Base-by-base conservation (phyloP, 1,140 invertebrate species). In the Tetramorium simillimum region DNA sequence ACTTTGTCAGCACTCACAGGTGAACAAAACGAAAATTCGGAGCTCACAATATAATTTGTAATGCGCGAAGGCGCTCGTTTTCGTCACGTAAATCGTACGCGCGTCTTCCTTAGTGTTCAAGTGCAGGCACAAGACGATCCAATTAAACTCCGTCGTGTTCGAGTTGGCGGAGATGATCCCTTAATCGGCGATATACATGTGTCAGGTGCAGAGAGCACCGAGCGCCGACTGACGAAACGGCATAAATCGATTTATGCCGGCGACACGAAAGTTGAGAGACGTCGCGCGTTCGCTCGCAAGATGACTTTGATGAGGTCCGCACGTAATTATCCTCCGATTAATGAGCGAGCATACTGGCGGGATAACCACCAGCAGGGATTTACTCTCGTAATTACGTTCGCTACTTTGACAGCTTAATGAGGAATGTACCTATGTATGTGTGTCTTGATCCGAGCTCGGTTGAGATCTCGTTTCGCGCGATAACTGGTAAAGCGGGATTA, bases 171-270 rank as follows among this genome's bases (percentile, higher is more conserved):
- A 60, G 69, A 84, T 84, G 80, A 84, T 84, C 80, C 53, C 7
- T 84, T 75, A 84, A 84, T 84, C 69, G 80, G 40, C 24, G 80
- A 84, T 72, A 84, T 84, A 62, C 69, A 84, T 75, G 80, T 73
- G 80, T 84, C 80, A 84, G 62, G 28, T 60, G 53, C 69, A 84
- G 67, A 46, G 18, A 60, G 67, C 53, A 46, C 51, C 18, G 53
- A 14, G 37, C 49, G n/a, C 16, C 18, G 18, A 40, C 12, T 24
- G 69, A 62, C 40, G 69, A 62, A 84, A 84, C 43, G 53, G 80
- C 43, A 84, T 75, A 84, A 84, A 84, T 84, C 80, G 80, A 84
- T 84, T 75, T 43, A 18, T 72, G 51, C 16, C 49, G 37, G 67
- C 40, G 67, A 73, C 77, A 69, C 80, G 80, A 84, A 84, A 84